Evolutionary conservation across 2,888 invertebrate species (phyloP).

Genomic region (Eubasilissa splendida): DNA sequence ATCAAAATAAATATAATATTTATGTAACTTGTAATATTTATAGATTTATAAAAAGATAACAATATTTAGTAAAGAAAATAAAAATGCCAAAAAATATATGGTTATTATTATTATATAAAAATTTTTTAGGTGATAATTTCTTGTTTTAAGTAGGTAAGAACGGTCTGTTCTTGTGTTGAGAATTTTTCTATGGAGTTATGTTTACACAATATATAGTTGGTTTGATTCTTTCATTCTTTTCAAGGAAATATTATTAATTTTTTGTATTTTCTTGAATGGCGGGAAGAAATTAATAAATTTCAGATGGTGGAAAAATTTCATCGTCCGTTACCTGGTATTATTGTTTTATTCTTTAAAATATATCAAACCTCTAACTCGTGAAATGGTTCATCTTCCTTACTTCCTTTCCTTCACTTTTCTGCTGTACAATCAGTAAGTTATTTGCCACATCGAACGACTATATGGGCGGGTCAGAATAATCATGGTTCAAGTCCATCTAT

Average conservation of each 20-base stretch:
- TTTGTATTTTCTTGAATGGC: background rate
- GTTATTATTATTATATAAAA: conserved; percentile 32
- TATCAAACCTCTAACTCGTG: too few species aligned
- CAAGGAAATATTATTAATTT: conserved; percentile 13
- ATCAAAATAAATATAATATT: conserved; percentile 1
- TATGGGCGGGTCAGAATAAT: too few species aligned
- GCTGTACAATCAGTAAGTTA: too few species aligned
- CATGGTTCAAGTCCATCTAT: too few species aligned
- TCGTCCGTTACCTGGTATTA: too few species aligned
- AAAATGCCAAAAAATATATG: conserved; percentile 45
- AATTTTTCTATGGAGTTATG: background rate
- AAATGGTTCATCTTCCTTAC: too few species aligned
- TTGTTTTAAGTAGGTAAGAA: conserved; percentile 17
- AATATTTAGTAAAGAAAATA: conserved; percentile 39
- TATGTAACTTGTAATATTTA: conserved; percentile 16
- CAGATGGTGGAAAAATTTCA: too few species aligned
- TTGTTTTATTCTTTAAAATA: too few species aligned
- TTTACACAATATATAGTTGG: background rate
- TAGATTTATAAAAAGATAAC: conserved; percentile 21
- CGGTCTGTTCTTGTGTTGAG: conserved; percentile 6
- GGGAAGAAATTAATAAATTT: background rate
- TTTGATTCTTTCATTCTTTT: conserved; percentile 9
- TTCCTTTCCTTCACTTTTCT: too few species aligned
- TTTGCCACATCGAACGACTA: too few species aligned
- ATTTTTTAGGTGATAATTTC: conserved; percentile 4